These are phyloP conservation scores for Corythaeola cristata DNA, from an alignment of 2,113 vertebrate species.

Conservation along the genomic window DNA sequence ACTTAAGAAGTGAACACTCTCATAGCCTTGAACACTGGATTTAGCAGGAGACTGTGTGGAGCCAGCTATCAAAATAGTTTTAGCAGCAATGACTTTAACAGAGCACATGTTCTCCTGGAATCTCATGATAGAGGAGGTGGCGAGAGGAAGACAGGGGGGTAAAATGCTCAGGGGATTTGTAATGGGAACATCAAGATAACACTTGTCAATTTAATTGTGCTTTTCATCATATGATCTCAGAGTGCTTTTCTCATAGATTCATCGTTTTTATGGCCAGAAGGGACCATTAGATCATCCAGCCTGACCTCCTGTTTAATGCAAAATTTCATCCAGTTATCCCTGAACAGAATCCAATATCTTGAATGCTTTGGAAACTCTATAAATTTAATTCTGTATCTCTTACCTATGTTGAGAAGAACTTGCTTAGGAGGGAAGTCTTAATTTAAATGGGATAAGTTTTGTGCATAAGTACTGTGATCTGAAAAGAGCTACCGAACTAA, in stretches of 20 bases:
- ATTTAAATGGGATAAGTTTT: not conserved
- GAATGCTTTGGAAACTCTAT: not conserved
- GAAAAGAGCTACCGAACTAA: not conserved
- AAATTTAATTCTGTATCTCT: not conserved
- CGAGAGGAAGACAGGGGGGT: not conserved
- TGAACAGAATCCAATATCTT: not conserved
- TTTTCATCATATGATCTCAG: slow-evolving; percentile 60
- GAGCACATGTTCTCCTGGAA: slow-evolving; percentile 5
- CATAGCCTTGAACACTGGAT: not conserved
- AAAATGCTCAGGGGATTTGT: slow-evolving; percentile 39
- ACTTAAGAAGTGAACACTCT: not conserved
- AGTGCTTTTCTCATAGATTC: slow-evolving; percentile 53
- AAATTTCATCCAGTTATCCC: slow-evolving; percentile 14
- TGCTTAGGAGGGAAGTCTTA: not conserved
- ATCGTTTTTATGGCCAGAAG: slow-evolving; percentile 47
- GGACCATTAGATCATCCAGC: slow-evolving; percentile 35
- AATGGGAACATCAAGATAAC: slow-evolving; percentile 55
- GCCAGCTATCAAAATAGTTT: slow-evolving; percentile 45
- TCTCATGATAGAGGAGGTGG: slow-evolving; percentile 33
- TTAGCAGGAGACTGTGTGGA: slow-evolving; percentile 37
- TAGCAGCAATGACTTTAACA: not conserved
- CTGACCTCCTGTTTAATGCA: slow-evolving; percentile 30
- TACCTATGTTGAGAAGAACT: not conserved
- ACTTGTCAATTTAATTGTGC: slow-evolving; percentile 44
- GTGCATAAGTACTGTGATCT: not conserved